Base-by-base conservation (phyloP, 2,797 vertebrate species). In the Kryptopterus vitreolus region DNA sequence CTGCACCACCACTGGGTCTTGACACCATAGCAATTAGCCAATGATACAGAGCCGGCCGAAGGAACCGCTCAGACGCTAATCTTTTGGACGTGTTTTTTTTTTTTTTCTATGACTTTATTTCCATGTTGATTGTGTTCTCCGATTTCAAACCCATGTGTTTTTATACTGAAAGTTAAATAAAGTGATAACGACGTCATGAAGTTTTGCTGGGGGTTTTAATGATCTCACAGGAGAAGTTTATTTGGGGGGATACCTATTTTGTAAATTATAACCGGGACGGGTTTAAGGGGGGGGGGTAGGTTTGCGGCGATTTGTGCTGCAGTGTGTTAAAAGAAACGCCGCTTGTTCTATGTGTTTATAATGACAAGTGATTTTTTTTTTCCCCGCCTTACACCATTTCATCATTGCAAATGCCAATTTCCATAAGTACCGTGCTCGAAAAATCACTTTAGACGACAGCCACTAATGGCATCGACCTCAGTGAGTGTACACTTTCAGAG, bases 391-490 rank as follows among this genome's bases (percentile, higher is more conserved):
- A 88, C 86, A 87, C 90, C 84, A 88, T 92, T 90, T 92, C 88
- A 89, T 87, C 86, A 76, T 86, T 38, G 86, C 87, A 88, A 91
- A 86, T 85, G 84, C 84, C 84, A 94, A 87, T 94, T 94, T 93
- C 93, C 91, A 94, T 93, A 92, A 94, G 94, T 90, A 90, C 91
- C 89, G 86, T 87, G 89, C 91, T 92, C 91, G 90, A 90, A 89
- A 93, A 93, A 93, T 94, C 92, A 91, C 94, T 93, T 92, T 89
- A 92, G 89, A 90, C 88, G 89, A 89, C 90, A 88, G 91, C 89
- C 90, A 91, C 90, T 93, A 88, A 90, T 90, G 90, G 91, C 92
- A 90, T 88, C 88, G 90, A 90, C 91, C 91, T 91, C 88, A 92
- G 92, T 91, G 88, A 89, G 87, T 89, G 88, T 91, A 93, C 92